Conservation (phyloP, 2,797 vertebrate genomes). For the Carcharodon carcharias region DNA sequence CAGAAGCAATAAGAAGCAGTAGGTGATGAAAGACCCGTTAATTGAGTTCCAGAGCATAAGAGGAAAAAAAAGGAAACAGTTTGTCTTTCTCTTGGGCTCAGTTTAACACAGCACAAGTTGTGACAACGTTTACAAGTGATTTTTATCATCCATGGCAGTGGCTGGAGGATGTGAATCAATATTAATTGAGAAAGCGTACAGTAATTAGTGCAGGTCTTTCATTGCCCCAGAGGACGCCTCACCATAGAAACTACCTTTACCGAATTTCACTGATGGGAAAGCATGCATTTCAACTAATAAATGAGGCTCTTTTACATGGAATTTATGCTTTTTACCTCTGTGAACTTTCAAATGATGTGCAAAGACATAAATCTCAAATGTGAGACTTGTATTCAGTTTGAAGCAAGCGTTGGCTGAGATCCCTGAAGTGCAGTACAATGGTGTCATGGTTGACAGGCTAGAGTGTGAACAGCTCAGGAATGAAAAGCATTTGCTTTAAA, state of each 20-base stretch:
- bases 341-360: conserved; percentile 31
- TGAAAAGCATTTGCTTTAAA: background rate
- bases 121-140: conserved; percentile 26
- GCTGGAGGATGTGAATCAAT: conserved; percentile 28
- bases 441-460: conserved; percentile 24
- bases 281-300: conserved; percentile 16
- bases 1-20: background rate
- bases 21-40: background rate
- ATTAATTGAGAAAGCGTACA: conserved; percentile 31
- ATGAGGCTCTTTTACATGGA: background rate
- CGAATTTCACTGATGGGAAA: background rate
- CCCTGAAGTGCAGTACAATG: background rate
- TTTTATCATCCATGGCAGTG: conserved; percentile 25
- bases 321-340: conserved; percentile 30
- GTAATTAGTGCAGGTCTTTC: conserved; percentile 34
- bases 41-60: conserved; percentile 27
- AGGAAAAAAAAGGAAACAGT: background rate
- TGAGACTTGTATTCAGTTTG: conserved; percentile 27
- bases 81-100: background rate
- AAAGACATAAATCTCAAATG: conserved; percentile 25
- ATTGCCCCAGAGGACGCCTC: background rate
- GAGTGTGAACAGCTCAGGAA: conserved; percentile 10
- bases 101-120: conserved; percentile 23
- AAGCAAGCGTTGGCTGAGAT: background rate
- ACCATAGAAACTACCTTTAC: conserved; percentile 5